phyloP scores from a whole-genome alignment of 2,888 invertebrate species.

The Dromius quadrimaculatus region DNA sequence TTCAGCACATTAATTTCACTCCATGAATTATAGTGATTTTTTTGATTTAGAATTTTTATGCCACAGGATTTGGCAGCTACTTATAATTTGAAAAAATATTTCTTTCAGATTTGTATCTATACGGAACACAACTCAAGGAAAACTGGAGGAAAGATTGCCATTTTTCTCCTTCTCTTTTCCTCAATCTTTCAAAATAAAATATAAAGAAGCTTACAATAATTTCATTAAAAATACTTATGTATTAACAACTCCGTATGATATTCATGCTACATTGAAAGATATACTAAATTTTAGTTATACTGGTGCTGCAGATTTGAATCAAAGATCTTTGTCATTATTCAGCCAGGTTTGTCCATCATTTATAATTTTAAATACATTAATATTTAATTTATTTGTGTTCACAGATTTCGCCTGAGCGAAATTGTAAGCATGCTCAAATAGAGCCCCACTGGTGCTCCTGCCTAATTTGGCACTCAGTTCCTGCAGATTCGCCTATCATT shows the following conservation, averaged over 20 bases:
- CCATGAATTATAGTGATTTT: no score
- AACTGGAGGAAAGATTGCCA: slow-evolving; percentile 91
- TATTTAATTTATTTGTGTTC: slow-evolving; percentile 53
- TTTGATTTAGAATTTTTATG: no score
- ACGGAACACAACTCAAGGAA: slow-evolving; percentile 89
- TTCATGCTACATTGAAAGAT: slow-evolving; percentile 83
- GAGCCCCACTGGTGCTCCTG: slow-evolving; percentile 98
- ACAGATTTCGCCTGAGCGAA: slow-evolving; percentile 79
- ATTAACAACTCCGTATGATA: slow-evolving; percentile 89
- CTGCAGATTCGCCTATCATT: slow-evolving; percentile 67
- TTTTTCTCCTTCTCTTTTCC: slow-evolving; percentile 87
- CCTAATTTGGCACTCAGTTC: slow-evolving; percentile 81
- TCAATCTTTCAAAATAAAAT: slow-evolving; percentile 72
- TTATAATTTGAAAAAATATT: no score
- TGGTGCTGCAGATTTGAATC: slow-evolving; percentile 68
- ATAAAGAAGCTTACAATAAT: slow-evolving; percentile 73
- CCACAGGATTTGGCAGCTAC: no score
- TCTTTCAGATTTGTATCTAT: slow-evolving; percentile 79
- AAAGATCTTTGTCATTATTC: slow-evolving; percentile 74
- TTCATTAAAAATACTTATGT: slow-evolving; percentile 75
- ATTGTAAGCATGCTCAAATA: slow-evolving; percentile 89
- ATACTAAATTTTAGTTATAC: slow-evolving; percentile 71
- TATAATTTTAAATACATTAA: slow-evolving; percentile 26
- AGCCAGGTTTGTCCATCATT: slow-evolving; percentile 67
- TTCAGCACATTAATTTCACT: no score